These are phyloP conservation scores for Neodiprion lecontei DNA, from an alignment of 1,140 invertebrate species.

Conservation along the genomic window DNA sequence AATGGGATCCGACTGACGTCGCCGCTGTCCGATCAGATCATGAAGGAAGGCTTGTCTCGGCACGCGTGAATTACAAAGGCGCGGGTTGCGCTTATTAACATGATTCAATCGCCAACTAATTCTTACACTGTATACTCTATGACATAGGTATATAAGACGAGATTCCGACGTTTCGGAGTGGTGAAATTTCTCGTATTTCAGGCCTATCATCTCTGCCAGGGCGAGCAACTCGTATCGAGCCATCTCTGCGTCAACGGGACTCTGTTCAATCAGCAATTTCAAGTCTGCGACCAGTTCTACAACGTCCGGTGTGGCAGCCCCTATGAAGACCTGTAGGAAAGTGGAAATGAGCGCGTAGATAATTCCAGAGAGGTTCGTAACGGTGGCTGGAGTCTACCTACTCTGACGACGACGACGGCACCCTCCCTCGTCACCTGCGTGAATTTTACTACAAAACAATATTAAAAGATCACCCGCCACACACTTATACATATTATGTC, in stretches of 20 bases:
- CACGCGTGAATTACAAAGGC: not conserved
- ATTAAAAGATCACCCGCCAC: no score
- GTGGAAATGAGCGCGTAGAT: not conserved
- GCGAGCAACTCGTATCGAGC: slow-evolving; percentile 45
- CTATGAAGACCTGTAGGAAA: slow-evolving; percentile 61
- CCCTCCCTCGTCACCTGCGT: no score
- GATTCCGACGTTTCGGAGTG: no score
- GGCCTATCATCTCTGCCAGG: slow-evolving; percentile 59
- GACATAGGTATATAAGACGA: no score
- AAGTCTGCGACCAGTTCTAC: slow-evolving; percentile 74
- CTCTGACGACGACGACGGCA: no score
- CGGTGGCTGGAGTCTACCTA: no score
- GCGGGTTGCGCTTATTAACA: no score
- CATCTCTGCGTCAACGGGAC: slow-evolving; percentile 61
- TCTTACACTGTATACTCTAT: no score
- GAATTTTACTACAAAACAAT: no score
- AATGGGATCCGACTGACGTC: not conserved
- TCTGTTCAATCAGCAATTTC: slow-evolving; percentile 65
- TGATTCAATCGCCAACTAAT: no score
- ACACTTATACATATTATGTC: no score
- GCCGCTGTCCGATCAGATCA: not conserved
- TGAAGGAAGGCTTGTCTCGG: not conserved
- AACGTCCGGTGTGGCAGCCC: slow-evolving; percentile 69
- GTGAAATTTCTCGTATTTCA: slow-evolving; percentile 30
- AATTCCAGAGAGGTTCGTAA: no score